Evolutionary conservation across 2,797 vertebrate species (phyloP).

Genomic region (Eurystomus glaucurus): DNA sequence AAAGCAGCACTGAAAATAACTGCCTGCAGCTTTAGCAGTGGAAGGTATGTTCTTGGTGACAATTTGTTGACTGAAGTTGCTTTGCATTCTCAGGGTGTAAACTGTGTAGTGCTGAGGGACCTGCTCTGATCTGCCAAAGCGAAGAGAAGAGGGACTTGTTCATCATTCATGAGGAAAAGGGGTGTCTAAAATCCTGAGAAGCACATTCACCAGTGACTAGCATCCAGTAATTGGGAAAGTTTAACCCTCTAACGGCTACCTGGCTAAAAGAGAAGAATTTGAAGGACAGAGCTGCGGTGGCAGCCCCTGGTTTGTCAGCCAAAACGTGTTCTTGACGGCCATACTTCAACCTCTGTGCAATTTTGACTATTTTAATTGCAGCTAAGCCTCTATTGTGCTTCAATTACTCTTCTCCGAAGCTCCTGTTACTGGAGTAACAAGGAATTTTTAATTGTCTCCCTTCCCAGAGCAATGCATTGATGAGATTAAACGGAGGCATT

Average conservation of each 20-base stretch:
- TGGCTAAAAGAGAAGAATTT: background rate
- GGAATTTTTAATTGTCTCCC: background rate
- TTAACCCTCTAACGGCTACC: background rate
- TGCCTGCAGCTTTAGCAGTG: background rate
- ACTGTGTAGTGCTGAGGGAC: background rate
- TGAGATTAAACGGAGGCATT: constrained; percentile 1
- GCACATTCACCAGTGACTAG: background rate
- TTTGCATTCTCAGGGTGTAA: background rate
- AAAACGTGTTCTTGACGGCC: background rate
- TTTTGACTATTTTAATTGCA: background rate
- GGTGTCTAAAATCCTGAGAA: background rate
- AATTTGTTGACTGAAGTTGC: background rate
- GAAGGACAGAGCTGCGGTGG: background rate
- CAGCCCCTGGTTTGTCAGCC: background rate
- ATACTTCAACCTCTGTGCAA: background rate
- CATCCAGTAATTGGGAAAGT: background rate
- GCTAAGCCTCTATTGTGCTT: background rate
- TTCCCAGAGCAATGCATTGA: background rate
- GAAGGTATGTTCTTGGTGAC: background rate
- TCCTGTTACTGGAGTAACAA: background rate
- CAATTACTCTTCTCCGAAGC: background rate
- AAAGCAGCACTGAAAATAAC: background rate
- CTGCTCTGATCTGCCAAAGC: background rate
- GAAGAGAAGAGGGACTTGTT: background rate
- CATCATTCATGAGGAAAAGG: background rate